These are phyloP conservation scores for Sebastes steindachneri DNA, from an alignment of 2,797 vertebrate genomes.

Conservation along the genomic window DNA sequence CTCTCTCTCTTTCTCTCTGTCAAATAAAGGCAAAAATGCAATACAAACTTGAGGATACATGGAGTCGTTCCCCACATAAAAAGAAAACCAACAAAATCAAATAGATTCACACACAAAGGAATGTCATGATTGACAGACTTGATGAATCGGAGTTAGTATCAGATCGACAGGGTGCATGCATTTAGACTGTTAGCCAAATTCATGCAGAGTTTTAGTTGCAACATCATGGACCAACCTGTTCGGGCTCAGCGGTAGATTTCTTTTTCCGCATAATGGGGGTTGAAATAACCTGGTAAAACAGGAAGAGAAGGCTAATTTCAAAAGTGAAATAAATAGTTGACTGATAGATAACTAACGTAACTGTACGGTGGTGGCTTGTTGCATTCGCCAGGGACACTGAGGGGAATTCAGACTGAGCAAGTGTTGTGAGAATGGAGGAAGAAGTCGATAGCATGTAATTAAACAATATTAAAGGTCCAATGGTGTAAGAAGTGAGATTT, in stretches of 20 bases:
- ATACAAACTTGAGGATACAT: neutral
- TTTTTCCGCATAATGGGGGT: neutral
- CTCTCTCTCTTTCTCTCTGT: neutral
- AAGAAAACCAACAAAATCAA: neutral
- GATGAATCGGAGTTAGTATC: neutral
- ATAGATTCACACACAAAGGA: neutral
- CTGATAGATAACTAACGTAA: neutral
- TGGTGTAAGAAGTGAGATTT: too few species aligned
- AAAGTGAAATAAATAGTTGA: neutral
- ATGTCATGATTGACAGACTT: neutral
- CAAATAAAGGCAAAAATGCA: neutral
- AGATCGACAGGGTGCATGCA: neutral
- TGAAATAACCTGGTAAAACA: conserved; percentile 51
- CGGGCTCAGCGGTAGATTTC: neutral
- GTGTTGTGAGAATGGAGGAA: neutral
- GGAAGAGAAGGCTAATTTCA: neutral
- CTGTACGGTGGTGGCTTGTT: neutral
- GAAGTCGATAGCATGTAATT: neutral
- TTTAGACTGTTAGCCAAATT: neutral
- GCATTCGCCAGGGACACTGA: neutral
- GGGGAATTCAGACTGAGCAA: neutral
- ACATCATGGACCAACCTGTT: conserved; percentile 46
- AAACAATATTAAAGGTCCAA: neutral
- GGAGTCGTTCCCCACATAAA: neutral
- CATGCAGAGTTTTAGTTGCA: neutral